phyloP scores from a whole-genome alignment of 2,797 vertebrate species.

The Corythornis leucogaster region DNA sequence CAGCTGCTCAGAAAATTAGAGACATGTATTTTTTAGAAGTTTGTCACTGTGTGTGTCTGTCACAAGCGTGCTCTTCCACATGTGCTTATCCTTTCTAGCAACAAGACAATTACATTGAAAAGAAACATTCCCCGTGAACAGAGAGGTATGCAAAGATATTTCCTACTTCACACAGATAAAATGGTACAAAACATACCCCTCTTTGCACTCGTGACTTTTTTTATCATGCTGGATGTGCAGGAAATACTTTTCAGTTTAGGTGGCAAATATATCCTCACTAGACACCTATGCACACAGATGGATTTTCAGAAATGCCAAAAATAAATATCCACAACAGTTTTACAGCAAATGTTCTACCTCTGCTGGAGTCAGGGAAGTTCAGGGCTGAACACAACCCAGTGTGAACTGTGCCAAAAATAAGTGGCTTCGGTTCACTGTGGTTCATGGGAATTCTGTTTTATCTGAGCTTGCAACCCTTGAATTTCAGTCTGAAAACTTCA shows the following conservation, averaged over 20 bases:
- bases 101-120: not conserved
- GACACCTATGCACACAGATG: not conserved
- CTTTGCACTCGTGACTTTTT: not conserved
- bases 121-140: not conserved
- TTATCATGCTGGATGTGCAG: not conserved
- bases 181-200: not conserved
- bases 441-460: conserved; percentile 52
- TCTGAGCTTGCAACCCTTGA: conserved; percentile 4
- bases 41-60: conserved; percentile 43
- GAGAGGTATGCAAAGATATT: not conserved
- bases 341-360: not conserved
- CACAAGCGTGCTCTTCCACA: conserved; percentile 10
- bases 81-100: not conserved
- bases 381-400: conserved; percentile 21
- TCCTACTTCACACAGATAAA: not conserved
- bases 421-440: conserved; percentile 19
- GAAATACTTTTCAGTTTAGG: not conserved
- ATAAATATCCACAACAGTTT: not conserved
- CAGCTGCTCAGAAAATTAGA: conserved; percentile 59
- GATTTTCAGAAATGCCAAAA: conserved; percentile 4
- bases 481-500: conserved; percentile 1
- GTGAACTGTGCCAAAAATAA: conserved; percentile 14
- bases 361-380: conserved; percentile 26
- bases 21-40: conserved; percentile 53
- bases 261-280: not conserved